These are phyloP conservation scores for Smutsia temminckii DNA, from an alignment of 2,797 vertebrate species.

Conservation along the genomic window DNA sequence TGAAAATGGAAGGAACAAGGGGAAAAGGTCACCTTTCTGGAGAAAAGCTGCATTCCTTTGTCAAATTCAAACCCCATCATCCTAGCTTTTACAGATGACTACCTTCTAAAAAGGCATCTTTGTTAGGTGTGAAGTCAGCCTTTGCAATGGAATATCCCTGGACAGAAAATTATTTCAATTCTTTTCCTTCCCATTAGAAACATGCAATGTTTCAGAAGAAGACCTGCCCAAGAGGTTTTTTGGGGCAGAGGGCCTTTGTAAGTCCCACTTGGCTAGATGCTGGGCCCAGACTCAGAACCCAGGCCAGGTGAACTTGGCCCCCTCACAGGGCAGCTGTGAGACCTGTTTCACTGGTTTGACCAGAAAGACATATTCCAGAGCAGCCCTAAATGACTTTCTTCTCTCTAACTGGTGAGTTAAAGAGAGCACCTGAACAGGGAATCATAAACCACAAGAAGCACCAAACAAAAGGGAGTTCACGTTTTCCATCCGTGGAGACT, in stretches of 20 bases:
- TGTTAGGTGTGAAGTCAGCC: background rate
- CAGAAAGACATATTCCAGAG: background rate
- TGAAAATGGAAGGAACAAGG: background rate
- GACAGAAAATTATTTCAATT: background rate
- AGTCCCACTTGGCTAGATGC: background rate
- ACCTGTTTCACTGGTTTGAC: slow-evolving; percentile 15
- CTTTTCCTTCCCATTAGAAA: background rate
- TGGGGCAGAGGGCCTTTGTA: background rate
- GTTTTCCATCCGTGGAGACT: background rate
- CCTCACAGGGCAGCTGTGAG: background rate
- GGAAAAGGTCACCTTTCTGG: slow-evolving; percentile 44
- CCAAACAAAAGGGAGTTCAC: background rate
- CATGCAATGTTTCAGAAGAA: background rate
- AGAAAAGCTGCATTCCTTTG: slow-evolving; percentile 4
- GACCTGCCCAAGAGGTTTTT: background rate
- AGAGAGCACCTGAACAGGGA: background rate
- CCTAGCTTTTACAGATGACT: background rate
- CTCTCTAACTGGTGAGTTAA: background rate
- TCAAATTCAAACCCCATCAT: background rate
- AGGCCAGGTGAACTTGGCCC: background rate
- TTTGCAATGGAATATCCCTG: background rate
- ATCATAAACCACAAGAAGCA: background rate
- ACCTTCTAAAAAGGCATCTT: background rate
- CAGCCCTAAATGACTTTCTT: background rate
- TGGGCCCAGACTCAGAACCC: background rate